Evolutionary conservation across 2,797 vertebrate species (phyloP).

Genomic region (Salmo trutta): DNA sequence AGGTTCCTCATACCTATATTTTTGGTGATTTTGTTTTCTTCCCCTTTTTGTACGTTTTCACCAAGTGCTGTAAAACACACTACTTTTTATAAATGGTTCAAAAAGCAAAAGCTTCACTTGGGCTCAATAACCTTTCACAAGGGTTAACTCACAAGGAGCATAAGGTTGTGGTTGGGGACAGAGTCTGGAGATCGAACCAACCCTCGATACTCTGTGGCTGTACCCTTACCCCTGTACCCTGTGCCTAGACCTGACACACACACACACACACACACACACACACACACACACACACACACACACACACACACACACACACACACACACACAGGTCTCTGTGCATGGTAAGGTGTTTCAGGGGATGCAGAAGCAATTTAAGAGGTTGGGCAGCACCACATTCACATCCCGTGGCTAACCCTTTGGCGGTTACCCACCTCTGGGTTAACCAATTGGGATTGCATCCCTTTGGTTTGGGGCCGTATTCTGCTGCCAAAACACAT

Average conservation of each 20-base stretch:
- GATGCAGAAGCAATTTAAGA: not conserved
- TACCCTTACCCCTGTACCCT: not conserved
- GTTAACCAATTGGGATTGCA: not conserved
- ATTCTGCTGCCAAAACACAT: not conserved
- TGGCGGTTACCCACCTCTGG: not conserved
- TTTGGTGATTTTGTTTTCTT: too few relatives aligned
- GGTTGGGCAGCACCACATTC: not conserved
- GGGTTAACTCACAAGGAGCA: not conserved
- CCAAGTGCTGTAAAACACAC: not conserved
- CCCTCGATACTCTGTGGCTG: not conserved
- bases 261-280: too few relatives aligned
- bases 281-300: too few relatives aligned
- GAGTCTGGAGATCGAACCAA: not conserved
- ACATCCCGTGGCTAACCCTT: too few relatives aligned
- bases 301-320: not conserved
- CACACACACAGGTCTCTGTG: conserved; percentile 6
- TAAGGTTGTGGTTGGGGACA: not conserved
- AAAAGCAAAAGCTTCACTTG: not conserved
- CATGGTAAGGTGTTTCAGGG: not conserved
- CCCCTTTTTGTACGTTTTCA: not conserved
- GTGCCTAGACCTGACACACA: not conserved
- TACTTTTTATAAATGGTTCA: not conserved
- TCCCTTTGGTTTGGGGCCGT: not conserved
- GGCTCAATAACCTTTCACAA: not conserved
- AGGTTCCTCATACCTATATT: not conserved